phyloP scores from a whole-genome alignment of 2,113 vertebrate species.

The Tenebrosternarchus preto region DNA sequence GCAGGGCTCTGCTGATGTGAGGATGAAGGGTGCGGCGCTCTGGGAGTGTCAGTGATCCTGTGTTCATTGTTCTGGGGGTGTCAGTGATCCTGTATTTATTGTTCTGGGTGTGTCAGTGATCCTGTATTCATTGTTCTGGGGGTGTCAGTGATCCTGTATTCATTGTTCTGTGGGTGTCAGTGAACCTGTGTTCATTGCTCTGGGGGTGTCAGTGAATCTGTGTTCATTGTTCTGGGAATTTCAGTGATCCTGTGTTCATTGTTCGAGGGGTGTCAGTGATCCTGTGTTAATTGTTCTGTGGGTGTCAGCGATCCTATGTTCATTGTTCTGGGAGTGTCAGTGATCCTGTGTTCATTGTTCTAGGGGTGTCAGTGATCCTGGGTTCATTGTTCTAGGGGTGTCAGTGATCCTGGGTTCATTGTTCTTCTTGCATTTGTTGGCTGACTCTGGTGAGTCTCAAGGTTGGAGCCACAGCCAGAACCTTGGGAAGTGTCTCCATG shows the following conservation, averaged over 20 bases:
- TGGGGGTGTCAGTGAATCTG: conserved; percentile 2
- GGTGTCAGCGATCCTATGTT: too few species aligned
- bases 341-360: conserved; percentile 50
- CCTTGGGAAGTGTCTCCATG: conserved; percentile 59
- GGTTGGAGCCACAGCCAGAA: conserved; percentile 58
- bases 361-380: conserved; percentile 7
- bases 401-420: conserved; percentile 45
- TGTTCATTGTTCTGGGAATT: conserved; percentile 55
- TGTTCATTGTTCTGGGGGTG: conserved; percentile 55
- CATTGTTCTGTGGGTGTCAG: too few species aligned
- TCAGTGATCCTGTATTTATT: conserved; percentile 65
- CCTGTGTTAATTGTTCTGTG: conserved; percentile 52
- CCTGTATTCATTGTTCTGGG: too few species aligned
- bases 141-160: conserved; percentile 26
- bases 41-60: conserved; percentile 5
- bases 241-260: too few species aligned
- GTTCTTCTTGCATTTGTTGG: conserved; percentile 64
- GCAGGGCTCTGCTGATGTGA: neutral
- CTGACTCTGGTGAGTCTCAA: conserved; percentile 67
- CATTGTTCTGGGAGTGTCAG: neutral
- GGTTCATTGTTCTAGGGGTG: conserved; percentile 39
- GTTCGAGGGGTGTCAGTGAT: neutral
- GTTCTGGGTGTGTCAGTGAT: too few species aligned
- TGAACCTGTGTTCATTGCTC: too few species aligned
- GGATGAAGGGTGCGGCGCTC: conserved; percentile 62